Evolutionary conservation across 2,888 invertebrate genomes (phyloP).

Genomic region (Leptogaster cylindrica): DNA sequence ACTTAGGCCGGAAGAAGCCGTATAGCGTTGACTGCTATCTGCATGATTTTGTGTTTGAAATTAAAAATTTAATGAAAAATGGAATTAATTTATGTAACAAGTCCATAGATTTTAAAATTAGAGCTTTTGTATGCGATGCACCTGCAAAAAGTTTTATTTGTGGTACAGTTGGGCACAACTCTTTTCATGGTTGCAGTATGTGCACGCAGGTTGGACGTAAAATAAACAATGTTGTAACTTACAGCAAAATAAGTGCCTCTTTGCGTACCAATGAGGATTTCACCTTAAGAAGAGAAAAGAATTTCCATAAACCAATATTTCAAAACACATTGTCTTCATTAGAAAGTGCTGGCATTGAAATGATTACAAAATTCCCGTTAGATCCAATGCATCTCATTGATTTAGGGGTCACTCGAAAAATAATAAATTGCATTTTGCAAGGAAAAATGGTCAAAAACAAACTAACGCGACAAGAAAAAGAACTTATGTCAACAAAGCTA

Average conservation of each 20-base stretch:
- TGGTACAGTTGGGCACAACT: constrained; percentile 23
- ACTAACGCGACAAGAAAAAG: neutral
- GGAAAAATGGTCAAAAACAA: neutral
- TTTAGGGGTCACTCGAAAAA: constrained; percentile 16
- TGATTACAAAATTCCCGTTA: constrained; percentile 23
- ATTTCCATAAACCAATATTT: constrained; percentile 25
- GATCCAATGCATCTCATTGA: constrained; percentile 30
- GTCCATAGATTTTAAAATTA: neutral
- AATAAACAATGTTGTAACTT: constrained; percentile 30
- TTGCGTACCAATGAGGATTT: constrained; percentile 39
- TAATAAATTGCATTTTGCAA: neutral
- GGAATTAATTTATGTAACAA: constrained; percentile 12
- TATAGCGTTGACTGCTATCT: constrained; percentile 25
- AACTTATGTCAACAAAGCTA: neutral
- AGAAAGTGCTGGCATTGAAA: constrained; percentile 18
- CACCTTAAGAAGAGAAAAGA: constrained; percentile 6
- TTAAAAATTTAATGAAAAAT: constrained; percentile 10
- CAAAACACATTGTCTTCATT: constrained; percentile 5
- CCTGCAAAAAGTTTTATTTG: constrained; percentile 21
- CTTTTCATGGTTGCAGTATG: constrained; percentile 26
- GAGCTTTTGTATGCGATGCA: constrained; percentile 37
- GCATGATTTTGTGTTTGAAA: constrained; percentile 29
- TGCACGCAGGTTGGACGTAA: constrained; percentile 32
- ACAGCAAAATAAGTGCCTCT: neutral
- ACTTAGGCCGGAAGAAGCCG: constrained; percentile 29